Base-by-base conservation (phyloP, 1,140 invertebrate species). In the Frieseomelitta varia region DNA sequence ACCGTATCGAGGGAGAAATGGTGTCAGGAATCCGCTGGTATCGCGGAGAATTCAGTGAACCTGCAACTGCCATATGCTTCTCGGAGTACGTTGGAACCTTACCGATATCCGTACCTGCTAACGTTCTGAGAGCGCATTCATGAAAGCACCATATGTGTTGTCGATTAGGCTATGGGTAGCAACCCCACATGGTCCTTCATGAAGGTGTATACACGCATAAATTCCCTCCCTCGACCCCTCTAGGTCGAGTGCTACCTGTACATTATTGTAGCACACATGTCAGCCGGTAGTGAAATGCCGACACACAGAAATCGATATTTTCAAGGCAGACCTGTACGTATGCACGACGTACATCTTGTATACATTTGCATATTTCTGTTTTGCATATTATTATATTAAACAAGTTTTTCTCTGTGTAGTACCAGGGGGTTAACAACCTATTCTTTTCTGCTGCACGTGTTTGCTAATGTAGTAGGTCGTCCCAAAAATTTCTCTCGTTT, bases 251-350 rank as follows among this genome's bases (percentile, higher is more conserved):
- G 72, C 68, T 91, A 92, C 91, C 91, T 93, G 90, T 89, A 85
- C 77, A 68, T 82, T 85, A 56, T 76, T 65, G 73, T 61, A 71
- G 80, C 84, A 85, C 90, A 91, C 85, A 91, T 88, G 92, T 84
- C 85, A 90, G 84, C 74, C 84, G 87, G 89, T 88, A 85, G 73
- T 76, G 81, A 80, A 81, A 84, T 91, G 87, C 88, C 85, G 68
- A 90, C 91, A 90, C 85, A 88, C 89, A 80, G 77, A 90, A 91
- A 91, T 90, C 88, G 83, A 88, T 89, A 92, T 89, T 88, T 85
- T 80, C 53, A 47, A 76, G 68, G 55, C 39, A 58, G 72, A 85
- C 67, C 82, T 88, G 78, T 30, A 30, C 30, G 30, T 51, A 47
- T 73, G 10, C 10, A n/a, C 39, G 8, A 74, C 30, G 34, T 51